Evolutionary conservation across 2,888 invertebrate genomes (phyloP), one percentile per base, ranked within the genome.

Genomic region (Protodeltote pygarga): DNA sequence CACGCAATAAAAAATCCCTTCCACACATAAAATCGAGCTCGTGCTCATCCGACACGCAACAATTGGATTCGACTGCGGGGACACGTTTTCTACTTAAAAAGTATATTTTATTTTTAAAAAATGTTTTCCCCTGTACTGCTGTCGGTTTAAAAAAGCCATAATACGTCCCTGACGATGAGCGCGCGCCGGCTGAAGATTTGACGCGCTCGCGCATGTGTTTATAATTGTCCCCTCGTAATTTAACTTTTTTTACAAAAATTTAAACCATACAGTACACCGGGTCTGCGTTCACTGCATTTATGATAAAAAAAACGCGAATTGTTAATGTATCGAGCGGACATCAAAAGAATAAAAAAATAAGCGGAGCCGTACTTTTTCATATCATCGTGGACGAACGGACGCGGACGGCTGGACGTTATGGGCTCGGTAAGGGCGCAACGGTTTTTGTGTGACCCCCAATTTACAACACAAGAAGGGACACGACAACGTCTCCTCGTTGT

Each of bases 31-130:
- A 90, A 85, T 84, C 78, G 77, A 85, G 85, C 90, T 90, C 90
- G 92, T 92, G 92, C 92, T 87, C 91, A 89, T 89, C 89, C 83
- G 90, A 89, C 89, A 90, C 91, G 92, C 92, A 92, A 92, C 92
- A 92, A 92, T 91, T 91, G 89, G 77, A 89, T 81, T 79, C 81
- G 77, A 83, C 84, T 81, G 83, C 76, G 81, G 87, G 88, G 89
- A 90, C 89, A 86, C 80, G 81, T 85, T 87, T 89, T 89, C 82
- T 72, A 76, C 77, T 83, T 83, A 89, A 91, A 91, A 90, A 87
- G 80, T 74, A 72, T 75, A 84, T 81, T 91, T 89, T 89, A 87
- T 89, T 90, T 90, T 92, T 87, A 81, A 89, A 91, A 89, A 90
- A 81, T 75, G 76, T 77, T 84, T 51, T 87, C 86, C 87, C 89